Evolutionary conservation across 2,797 vertebrate species (phyloP), one percentile per base, ranked within the genome.

Genomic region (Poeciliopsis turneri): DNA sequence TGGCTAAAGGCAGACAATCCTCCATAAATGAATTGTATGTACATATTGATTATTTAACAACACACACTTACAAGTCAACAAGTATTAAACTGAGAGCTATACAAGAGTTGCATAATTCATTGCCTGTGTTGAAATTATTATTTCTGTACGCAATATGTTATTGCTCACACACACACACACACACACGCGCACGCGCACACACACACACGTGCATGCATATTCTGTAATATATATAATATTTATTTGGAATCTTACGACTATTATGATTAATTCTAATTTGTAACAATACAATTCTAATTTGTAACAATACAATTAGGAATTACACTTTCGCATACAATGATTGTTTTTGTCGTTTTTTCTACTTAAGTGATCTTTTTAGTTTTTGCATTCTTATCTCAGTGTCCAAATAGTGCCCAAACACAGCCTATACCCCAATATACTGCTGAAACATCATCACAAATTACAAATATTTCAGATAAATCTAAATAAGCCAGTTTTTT

Each of bases 31-130:
- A 53, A 68, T 79, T 39, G 53, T 72, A 20, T 79, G 78, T 79
- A 64, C n/a, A 81, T 57, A 77, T 82, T 77, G 23, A 57, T 57
- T 57, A 72, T 81, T 73, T 73, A 59, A 77, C 72, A 47, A 45
- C 36, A 36, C 39, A 57, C 43, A 78, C 33, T 82, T 72, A 80
- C 45, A 41, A 76, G 47, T 81, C 70, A 74, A 51, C 82, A 79
- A 25, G 28, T 72, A 69, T 51, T 47, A 66, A 36, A 75, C 72
- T 79, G 45, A 74, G 20, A 57, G 45, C 45, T 66, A n/a, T 68
- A 75, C 20, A 74, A 74, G 78, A 49, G 23, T 51, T 66, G 12
- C 41, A 47, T 70, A 61, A 61, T 64, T 49, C 36, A 41, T 47
- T n/a, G 41, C 20, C 0, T 18, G 39, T 45, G 69, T 0, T 75